phyloP scores from a whole-genome alignment of 2,888 invertebrate genomes.

The Leptopilina syphax region DNA sequence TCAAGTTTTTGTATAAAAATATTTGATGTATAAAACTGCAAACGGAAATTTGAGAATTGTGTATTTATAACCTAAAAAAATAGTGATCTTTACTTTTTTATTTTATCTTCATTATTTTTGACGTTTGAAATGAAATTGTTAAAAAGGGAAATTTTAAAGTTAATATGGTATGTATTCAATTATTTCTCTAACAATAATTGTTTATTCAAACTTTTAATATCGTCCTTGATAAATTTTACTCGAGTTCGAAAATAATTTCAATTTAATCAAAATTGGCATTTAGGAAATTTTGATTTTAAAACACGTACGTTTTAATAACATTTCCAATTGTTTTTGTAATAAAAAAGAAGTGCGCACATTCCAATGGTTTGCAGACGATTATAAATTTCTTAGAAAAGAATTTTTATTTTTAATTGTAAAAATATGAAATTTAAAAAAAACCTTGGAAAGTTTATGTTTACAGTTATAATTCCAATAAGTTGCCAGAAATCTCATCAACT shows the following conservation, averaged over 20 bases:
- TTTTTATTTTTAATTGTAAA: not conserved
- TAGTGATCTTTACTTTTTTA: too few species aligned
- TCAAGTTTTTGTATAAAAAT: too few species aligned
- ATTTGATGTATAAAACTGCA: too few species aligned
- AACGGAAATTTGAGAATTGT: too few species aligned
- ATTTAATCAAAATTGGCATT: slow-evolving; percentile 8
- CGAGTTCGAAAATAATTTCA: slow-evolving; percentile 15
- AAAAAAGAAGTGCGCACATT: not conserved
- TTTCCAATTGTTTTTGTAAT: not conserved
- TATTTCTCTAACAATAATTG: too few species aligned
- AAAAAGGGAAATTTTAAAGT: too few species aligned
- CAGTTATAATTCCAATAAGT: slow-evolving; percentile 11
- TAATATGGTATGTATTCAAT: too few species aligned
- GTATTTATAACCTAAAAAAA: too few species aligned
- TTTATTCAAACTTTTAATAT: not conserved
- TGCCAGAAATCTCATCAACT: not conserved
- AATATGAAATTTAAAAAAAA: too few species aligned
- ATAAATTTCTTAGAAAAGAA: not conserved
- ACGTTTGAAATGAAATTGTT: too few species aligned
- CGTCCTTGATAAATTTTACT: slow-evolving; percentile 14
- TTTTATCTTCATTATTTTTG: too few species aligned
- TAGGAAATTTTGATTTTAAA: slow-evolving; percentile 5
- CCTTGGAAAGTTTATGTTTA: too few species aligned
- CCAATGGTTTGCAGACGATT: not conserved
- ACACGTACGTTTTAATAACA: slow-evolving; percentile 23